These are phyloP conservation scores for Phaethornis superciliosus DNA, from an alignment of 2,113 vertebrate species.

Conservation along the genomic window DNA sequence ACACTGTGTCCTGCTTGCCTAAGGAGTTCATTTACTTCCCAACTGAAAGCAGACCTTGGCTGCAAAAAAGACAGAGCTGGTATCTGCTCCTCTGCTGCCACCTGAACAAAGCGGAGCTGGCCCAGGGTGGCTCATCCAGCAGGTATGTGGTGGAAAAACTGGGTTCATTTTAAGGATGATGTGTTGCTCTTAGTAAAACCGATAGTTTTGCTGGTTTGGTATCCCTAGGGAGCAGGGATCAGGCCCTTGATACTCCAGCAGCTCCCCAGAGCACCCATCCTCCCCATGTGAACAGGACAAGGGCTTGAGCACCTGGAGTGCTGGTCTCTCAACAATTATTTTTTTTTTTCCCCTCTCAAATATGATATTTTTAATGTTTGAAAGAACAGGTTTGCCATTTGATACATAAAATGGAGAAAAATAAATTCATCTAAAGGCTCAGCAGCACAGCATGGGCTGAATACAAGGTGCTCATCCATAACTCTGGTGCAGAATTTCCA, in stretches of 20 bases:
- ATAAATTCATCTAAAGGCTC: not conserved
- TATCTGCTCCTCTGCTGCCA: fast-evolving
- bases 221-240: not conserved
- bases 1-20: not conserved
- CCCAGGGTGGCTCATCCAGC: not conserved
- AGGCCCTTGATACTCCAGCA: not conserved
- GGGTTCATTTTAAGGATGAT: not conserved
- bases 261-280: not conserved
- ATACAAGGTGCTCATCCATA: not conserved
- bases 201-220: not conserved
- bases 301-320: not conserved
- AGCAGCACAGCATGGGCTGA: not conserved
- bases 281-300: fast-evolving
- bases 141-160: not conserved
- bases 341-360: not conserved
- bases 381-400: not conserved
- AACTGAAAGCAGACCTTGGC: not conserved
- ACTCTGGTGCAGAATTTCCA: not conserved
- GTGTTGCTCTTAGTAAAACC: not conserved
- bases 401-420: not conserved
- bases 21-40: not conserved
- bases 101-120: fast-evolving
- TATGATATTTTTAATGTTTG: not conserved
- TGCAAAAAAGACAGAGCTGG: fast-evolving
- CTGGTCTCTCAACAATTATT: not conserved